phyloP scores from a whole-genome alignment of 2,113 vertebrate genomes.

The Nesospiza acunhae region DNA sequence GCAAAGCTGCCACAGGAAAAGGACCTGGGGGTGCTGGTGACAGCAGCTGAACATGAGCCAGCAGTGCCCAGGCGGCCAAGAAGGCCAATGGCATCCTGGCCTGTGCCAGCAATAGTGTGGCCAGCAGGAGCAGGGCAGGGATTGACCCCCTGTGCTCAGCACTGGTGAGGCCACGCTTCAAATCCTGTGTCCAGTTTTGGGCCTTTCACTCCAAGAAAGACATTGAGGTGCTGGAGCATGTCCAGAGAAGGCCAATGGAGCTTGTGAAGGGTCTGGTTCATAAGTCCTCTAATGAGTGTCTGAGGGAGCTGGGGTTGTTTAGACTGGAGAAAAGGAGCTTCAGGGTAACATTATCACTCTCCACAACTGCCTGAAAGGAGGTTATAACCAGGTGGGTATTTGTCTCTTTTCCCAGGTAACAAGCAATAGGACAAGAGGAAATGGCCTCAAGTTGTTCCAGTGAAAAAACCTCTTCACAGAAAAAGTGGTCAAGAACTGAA shows the following conservation, averaged over 20 bases:
- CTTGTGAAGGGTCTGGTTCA: neutral
- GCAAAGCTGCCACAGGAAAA: neutral
- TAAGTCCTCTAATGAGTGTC: neutral
- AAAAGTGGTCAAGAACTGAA: neutral
- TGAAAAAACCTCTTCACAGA: neutral
- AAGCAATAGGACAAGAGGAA: neutral
- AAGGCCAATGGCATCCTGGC: neutral
- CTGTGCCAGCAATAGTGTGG: neutral
- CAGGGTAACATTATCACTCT: neutral
- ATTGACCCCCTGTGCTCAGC: accelerated
- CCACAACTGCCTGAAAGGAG: neutral
- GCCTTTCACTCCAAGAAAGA: accelerated
- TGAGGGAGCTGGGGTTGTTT: neutral
- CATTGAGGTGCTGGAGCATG: accelerated
- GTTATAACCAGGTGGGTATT: accelerated
- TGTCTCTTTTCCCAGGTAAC: neutral
- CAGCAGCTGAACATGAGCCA: neutral
- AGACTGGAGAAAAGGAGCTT: neutral
- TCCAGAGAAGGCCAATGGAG: accelerated
- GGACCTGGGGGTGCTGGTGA: neutral
- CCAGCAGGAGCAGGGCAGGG: neutral
- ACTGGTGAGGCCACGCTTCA: accelerated
- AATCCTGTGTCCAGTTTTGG: neutral
- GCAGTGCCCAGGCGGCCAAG: neutral
- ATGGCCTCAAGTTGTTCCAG: neutral